Conservation (phyloP, 2,113 vertebrate species). For the Promerops cafer region DNA sequence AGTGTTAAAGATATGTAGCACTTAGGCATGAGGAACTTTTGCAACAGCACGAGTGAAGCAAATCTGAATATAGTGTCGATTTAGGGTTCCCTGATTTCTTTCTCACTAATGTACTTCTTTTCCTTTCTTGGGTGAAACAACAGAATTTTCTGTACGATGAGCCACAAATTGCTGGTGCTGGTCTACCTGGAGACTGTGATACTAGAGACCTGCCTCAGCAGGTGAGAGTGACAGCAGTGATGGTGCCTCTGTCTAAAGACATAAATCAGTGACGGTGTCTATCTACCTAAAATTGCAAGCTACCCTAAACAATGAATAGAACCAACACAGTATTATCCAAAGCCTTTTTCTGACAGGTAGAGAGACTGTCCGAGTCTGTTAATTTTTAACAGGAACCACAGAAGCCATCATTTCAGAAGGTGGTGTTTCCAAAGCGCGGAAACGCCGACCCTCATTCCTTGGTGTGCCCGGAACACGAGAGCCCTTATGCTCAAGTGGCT, state of each 20-base stretch:
- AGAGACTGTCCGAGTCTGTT: neutral
- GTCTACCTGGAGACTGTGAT: neutral
- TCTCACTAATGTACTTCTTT: neutral
- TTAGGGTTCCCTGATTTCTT: neutral
- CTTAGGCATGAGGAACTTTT: neutral
- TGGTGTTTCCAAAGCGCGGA: neutral
- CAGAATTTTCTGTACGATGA: neutral
- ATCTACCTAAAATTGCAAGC: neutral
- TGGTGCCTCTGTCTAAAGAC: neutral
- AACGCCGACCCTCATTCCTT: accelerated
- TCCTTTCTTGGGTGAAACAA: neutral
- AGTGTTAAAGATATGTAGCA: neutral
- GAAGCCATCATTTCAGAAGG: accelerated
- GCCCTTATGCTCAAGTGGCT: neutral
- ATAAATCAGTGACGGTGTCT: neutral
- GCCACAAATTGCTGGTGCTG: neutral
- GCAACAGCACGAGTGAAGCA: neutral
- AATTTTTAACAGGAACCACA: neutral
- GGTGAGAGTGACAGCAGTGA: neutral
- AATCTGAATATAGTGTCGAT: neutral
- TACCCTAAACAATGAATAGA: neutral
- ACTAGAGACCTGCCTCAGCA: neutral
- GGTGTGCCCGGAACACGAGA: neutral
- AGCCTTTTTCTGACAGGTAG: neutral
- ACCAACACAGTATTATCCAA: neutral